Percentiles rank a stretch among this genome's conserved stretches.
phyloP scores from a whole-genome alignment of 2,797 vertebrate genomes.

The Manis pentadactyla region DNA sequence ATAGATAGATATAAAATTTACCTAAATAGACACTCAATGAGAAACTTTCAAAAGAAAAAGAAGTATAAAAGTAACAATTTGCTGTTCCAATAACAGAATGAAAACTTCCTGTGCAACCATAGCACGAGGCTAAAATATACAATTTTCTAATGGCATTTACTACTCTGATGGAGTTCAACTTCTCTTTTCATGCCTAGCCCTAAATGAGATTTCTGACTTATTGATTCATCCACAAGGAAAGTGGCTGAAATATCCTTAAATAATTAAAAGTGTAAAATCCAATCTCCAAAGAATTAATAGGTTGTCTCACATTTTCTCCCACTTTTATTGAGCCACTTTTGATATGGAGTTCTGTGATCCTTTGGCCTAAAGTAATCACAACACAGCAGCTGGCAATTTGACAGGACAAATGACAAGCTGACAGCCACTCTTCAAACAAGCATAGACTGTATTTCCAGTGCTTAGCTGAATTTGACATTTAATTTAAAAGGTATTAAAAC shows the following conservation, averaged over 20 bases:
- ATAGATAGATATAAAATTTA: not conserved
- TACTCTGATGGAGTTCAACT: not conserved
- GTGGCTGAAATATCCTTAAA: conserved; percentile 32
- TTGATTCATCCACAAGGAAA: not conserved
- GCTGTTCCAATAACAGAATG: not conserved
- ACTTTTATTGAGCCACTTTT: not conserved
- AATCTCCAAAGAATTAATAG: not conserved
- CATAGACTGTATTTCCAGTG: conserved; percentile 61
- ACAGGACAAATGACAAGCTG: conserved; percentile 76
- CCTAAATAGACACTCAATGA: not conserved
- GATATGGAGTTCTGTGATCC: conserved; percentile 57
- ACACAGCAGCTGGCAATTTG: conserved; percentile 73
- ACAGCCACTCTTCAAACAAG: conserved; percentile 74
- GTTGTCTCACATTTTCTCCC: conserved; percentile 17
- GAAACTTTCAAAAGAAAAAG: not conserved
- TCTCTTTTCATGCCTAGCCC: conserved; percentile 26
- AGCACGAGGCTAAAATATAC: not conserved
- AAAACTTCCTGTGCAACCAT: not conserved
- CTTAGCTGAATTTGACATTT: conserved; percentile 80
- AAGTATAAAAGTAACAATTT: not conserved
- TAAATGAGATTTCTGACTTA: not conserved
- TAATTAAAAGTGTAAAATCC: conserved; percentile 38
- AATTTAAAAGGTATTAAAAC: conserved; percentile 77
- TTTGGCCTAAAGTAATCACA: conserved; percentile 71
- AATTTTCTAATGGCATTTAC: conserved; percentile 16